phyloP scores from a whole-genome alignment of 2,888 invertebrate species.

The Mythimna loreyi region DNA sequence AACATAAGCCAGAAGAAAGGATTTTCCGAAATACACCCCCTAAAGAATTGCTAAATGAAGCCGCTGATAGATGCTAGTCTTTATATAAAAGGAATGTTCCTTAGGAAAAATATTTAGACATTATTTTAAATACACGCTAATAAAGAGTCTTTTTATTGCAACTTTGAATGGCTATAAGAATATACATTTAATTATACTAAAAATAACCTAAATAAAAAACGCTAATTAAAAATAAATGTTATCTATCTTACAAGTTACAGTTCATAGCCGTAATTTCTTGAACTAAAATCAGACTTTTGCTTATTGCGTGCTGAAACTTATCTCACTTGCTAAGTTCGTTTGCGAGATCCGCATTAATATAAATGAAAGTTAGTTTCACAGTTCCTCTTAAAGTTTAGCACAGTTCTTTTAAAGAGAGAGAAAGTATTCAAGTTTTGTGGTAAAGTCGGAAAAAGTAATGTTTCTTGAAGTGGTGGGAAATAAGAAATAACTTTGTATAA shows the following conservation, averaged over 20 bases:
- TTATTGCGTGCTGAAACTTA: constrained; percentile 48
- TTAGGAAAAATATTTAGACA: not conserved
- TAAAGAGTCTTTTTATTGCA: no score
- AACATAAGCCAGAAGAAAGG: no score
- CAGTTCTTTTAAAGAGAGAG: constrained; percentile 41
- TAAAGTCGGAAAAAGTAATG: constrained; percentile 20
- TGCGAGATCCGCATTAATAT: constrained; percentile 57
- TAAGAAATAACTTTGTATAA: constrained; percentile 19
- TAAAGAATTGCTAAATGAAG: no score
- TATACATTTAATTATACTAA: no score
- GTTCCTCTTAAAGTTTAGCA: constrained; percentile 46
- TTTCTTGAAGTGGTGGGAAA: constrained; percentile 15
- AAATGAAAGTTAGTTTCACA: constrained; percentile 54
- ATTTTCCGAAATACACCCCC: no score
- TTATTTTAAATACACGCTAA: constrained; percentile 16
- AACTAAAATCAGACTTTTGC: constrained; percentile 40
- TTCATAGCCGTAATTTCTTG: constrained; percentile 30
- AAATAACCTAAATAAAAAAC: no score
- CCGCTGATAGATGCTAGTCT: no score
- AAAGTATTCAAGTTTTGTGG: constrained; percentile 34
- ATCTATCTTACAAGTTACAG: constrained; percentile 45
- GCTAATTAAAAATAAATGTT: constrained; percentile 33
- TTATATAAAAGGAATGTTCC: no score
- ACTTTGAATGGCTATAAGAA: no score
- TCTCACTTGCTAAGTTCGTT: constrained; percentile 42